Percentiles rank a stretch among this genome's conserved stretches.
phyloP scores from a whole-genome alignment of 2,797 vertebrate species.

The Melanotaenia parkinsoni region DNA sequence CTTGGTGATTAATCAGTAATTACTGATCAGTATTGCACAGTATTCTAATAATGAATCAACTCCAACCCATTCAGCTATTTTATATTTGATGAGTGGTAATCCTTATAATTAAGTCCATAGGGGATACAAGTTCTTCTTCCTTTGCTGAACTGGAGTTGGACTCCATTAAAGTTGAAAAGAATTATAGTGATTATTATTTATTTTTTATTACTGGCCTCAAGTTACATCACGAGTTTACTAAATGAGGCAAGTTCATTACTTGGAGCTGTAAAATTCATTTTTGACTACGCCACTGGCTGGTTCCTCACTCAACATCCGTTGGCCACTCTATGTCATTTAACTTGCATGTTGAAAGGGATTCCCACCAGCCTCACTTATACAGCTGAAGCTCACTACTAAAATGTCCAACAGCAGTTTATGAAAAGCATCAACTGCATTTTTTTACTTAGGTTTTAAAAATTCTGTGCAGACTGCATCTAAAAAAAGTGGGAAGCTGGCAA shows the following conservation, averaged over 20 bases:
- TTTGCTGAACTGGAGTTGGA: neutral
- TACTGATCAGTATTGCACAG: neutral
- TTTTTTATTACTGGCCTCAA: conserved; percentile 20
- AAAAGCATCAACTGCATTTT: conserved; percentile 12
- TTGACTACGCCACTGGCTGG: neutral
- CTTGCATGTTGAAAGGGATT: conserved; percentile 12
- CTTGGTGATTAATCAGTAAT: conserved; percentile 14
- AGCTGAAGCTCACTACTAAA: conserved; percentile 24
- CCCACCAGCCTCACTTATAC: conserved; percentile 4
- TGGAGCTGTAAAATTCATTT: neutral
- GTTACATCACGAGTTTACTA: neutral
- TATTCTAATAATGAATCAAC: conserved; percentile 5
- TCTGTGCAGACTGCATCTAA: neutral
- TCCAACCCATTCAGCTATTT: neutral
- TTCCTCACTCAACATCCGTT: neutral
- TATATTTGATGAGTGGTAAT: conserved; percentile 14
- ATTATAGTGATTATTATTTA: neutral
- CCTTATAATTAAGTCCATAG: conserved; percentile 3
- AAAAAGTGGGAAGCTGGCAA: neutral
- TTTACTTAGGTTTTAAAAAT: neutral
- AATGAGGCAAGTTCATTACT: neutral
- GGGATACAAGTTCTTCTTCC: neutral
- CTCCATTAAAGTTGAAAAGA: conserved; percentile 1
- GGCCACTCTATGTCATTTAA: conserved; percentile 5
- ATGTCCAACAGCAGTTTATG: conserved; percentile 26